phyloP scores from a whole-genome alignment of 2,888 invertebrate genomes.

The Agrotis exclamationis region DNA sequence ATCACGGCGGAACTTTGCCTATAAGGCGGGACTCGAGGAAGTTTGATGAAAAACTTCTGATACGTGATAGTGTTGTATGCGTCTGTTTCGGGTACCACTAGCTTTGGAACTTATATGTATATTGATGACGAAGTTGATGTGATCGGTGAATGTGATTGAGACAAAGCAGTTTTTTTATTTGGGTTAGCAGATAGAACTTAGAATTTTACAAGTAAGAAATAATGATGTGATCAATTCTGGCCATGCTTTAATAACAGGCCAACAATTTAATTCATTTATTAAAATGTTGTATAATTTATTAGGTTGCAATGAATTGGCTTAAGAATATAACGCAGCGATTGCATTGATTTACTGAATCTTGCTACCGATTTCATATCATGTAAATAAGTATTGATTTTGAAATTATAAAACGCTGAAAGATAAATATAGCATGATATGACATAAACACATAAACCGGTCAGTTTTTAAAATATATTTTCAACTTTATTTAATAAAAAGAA shows the following conservation, averaged over 20 bases:
- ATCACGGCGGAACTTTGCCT: constrained; percentile 67
- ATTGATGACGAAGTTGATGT: constrained; percentile 2
- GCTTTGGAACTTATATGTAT: background rate
- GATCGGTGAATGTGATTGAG: background rate
- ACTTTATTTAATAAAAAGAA: too few species aligned
- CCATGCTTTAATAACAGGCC: too few species aligned
- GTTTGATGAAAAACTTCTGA: constrained; percentile 71
- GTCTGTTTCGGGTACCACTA: constrained; percentile 10
- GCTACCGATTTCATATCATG: too few species aligned
- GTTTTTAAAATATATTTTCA: too few species aligned
- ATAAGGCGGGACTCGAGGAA: constrained; percentile 54
- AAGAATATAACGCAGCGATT: too few species aligned
- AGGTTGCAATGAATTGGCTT: background rate
- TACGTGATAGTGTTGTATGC: constrained; percentile 52
- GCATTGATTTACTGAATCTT: too few species aligned
- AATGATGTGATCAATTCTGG: too few species aligned
- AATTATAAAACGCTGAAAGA: too few species aligned
- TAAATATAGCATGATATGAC: too few species aligned
- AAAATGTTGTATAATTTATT: background rate
- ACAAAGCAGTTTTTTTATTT: background rate
- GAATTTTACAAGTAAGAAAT: too few species aligned
- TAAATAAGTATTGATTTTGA: too few species aligned
- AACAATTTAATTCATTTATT: background rate
- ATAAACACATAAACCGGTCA: too few species aligned
- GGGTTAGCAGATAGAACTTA: background rate